phyloP scores from a whole-genome alignment of 2,113 vertebrate genomes.

The Xiphophorus maculatus region DNA sequence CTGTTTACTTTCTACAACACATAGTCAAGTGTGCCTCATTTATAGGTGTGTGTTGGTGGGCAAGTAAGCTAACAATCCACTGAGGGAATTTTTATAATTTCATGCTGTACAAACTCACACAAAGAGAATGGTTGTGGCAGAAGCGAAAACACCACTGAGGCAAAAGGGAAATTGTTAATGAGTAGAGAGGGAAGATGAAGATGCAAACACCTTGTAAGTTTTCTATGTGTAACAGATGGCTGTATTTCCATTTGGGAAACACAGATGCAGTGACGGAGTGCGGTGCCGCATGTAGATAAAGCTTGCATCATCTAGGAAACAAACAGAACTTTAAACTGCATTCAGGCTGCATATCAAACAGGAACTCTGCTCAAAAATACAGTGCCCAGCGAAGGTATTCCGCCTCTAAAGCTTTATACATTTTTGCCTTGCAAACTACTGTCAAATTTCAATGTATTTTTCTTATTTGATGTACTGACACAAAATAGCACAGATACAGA shows the following conservation, averaged over 20 bases:
- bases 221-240: slow-evolving; percentile 63
- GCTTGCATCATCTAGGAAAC: slow-evolving; percentile 15
- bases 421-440: neutral
- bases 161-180: slow-evolving; percentile 66
- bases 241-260: slow-evolving; percentile 51
- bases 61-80: slow-evolving; percentile 13
- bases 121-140: slow-evolving; percentile 27
- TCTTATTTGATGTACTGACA: neutral
- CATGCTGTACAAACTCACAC: slow-evolving; percentile 23
- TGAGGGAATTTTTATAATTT: slow-evolving; percentile 29
- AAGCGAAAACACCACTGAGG: slow-evolving; percentile 23
- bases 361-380: neutral
- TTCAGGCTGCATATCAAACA: slow-evolving; percentile 6
- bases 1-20: slow-evolving; percentile 23
- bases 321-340: slow-evolving; percentile 13
- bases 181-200: slow-evolving; percentile 54
- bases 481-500: neutral
- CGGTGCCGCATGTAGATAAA: slow-evolving; percentile 43
- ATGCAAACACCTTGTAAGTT: slow-evolving; percentile 59
- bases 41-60: neutral
- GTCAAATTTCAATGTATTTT: neutral
- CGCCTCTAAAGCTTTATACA: neutral
- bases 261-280: slow-evolving; percentile 36
- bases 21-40: neutral
- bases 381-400: neutral